These are phyloP conservation scores for Spongia lamella DNA, from an alignment of 37 sponge, comb jelly and placozoan species.

Conservation along the genomic window DNA sequence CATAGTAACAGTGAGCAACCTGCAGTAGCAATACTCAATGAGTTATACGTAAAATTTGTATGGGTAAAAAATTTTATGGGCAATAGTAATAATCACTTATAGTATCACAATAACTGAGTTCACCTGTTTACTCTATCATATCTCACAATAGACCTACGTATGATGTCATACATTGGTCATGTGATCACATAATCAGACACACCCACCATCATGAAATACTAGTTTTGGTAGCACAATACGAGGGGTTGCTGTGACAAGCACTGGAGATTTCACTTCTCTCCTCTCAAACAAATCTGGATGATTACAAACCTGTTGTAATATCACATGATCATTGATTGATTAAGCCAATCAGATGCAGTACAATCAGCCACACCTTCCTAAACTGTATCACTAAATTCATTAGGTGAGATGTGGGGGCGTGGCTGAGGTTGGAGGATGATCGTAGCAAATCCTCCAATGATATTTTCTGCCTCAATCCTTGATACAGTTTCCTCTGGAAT, in stretches of 20 bases:
- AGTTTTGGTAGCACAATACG: constrained; percentile 48
- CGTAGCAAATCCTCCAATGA: constrained; percentile 87
- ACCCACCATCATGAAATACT: constrained; percentile 49
- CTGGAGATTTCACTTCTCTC: constrained; percentile 80
- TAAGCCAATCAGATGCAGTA: neutral
- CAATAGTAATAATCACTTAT: too few species aligned
- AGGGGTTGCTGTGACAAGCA: constrained; percentile 18
- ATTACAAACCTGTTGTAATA: constrained; percentile 79
- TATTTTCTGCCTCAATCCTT: constrained; percentile 77
- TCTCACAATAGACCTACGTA: too few species aligned
- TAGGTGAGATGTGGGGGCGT: constrained; percentile 70
- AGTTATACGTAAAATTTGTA: too few species aligned
- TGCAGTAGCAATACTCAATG: constrained; percentile 5
- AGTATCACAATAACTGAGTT: too few species aligned
- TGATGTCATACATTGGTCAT: neutral
- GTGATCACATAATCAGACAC: neutral
- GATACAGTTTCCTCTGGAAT: constrained; percentile 78
- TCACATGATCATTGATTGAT: neutral
- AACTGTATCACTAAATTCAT: constrained; percentile 98
- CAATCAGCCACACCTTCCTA: constrained; percentile 71
- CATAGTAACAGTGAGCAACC: constrained; percentile 28
- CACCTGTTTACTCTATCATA: too few species aligned
- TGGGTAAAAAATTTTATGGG: too few species aligned
- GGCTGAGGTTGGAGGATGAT: constrained; percentile 43
- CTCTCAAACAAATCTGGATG: constrained; percentile 95